Percentiles rank a stretch among this genome's conserved stretches.
These are phyloP conservation scores for Agrochola macilenta DNA, from an alignment of 2,888 invertebrate genomes.

Conservation along the genomic window DNA sequence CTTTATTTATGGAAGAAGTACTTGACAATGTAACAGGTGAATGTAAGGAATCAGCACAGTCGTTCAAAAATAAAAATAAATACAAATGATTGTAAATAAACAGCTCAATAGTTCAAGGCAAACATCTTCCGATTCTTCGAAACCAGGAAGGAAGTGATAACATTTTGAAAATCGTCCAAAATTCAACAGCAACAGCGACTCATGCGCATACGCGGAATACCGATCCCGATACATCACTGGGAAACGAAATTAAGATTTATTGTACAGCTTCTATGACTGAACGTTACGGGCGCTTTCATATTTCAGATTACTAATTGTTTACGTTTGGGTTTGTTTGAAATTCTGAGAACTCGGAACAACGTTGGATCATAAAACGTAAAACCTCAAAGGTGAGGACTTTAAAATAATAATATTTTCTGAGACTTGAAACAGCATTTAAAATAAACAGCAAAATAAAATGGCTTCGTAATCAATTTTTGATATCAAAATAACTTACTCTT, in stretches of 20 bases:
- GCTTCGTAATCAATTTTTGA: slow-evolving; percentile 1
- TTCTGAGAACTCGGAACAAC: slow-evolving; percentile 46
- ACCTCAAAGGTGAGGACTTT: slow-evolving; percentile 30
- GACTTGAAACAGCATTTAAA: slow-evolving; percentile 1
- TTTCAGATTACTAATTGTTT: slow-evolving; percentile 62
- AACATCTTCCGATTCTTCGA: slow-evolving; percentile 48
- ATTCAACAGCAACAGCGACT: slow-evolving; percentile 49
- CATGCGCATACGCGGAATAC: slow-evolving; percentile 62
- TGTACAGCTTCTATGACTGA: slow-evolving; percentile 38
- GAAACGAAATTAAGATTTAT: slow-evolving; percentile 59
- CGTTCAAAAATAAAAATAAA: slow-evolving; percentile 7
- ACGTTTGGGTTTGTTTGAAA: slow-evolving; percentile 39
- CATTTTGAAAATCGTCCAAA: slow-evolving; percentile 67
- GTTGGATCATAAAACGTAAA: slow-evolving; percentile 38
- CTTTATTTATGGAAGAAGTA: not conserved
- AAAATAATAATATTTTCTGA: slow-evolving; percentile 19
- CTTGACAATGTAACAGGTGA: slow-evolving; percentile 9
- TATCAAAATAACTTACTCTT: slow-evolving; percentile 59
- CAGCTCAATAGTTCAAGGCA: slow-evolving; percentile 40
- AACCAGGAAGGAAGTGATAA: slow-evolving; percentile 62
- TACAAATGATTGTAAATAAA: slow-evolving; percentile 22
- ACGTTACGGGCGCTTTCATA: slow-evolving; percentile 50
- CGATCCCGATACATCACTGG: slow-evolving; percentile 56
- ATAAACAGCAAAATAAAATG: slow-evolving; percentile 21
- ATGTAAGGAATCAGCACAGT: not conserved